These are phyloP conservation scores for Parus major DNA, from an alignment of 2,113 vertebrate species.

Conservation along the genomic window DNA sequence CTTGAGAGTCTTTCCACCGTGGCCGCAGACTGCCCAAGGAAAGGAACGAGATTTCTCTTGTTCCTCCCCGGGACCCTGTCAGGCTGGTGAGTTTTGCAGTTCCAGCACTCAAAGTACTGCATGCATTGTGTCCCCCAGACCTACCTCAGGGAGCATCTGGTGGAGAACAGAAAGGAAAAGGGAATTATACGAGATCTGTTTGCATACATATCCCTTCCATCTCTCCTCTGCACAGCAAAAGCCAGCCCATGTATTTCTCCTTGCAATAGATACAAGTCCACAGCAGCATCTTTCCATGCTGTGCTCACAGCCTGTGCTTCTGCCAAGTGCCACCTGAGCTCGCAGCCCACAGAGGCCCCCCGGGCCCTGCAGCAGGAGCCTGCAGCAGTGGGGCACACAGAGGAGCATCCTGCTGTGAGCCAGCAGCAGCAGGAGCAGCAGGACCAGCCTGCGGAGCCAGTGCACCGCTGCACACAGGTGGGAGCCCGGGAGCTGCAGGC, in stretches of 20 bases:
- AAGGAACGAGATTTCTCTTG: neutral
- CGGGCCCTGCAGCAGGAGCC: neutral
- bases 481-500: neutral
- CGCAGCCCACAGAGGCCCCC: neutral
- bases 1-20: neutral
- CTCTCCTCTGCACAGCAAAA: neutral
- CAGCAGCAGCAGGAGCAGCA: neutral
- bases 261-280: neutral
- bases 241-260: neutral
- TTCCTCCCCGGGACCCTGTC: neutral
- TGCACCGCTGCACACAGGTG: fast-evolving
- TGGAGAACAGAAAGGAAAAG: neutral
- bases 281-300: neutral
- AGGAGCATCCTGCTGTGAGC: neutral
- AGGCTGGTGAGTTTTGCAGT: neutral
- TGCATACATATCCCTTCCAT: neutral
- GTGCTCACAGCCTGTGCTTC: neutral
- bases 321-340: neutral
- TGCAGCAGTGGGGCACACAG: neutral
- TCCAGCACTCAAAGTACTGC: neutral
- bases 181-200: neutral
- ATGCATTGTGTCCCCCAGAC: too few species aligned
- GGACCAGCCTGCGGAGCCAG: neutral
- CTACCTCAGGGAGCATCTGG: neutral
- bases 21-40: neutral